Evolutionary conservation across 2,888 invertebrate species (phyloP), one percentile per base, ranked within the genome.

Genomic region (Brachylomia viminalis): DNA sequence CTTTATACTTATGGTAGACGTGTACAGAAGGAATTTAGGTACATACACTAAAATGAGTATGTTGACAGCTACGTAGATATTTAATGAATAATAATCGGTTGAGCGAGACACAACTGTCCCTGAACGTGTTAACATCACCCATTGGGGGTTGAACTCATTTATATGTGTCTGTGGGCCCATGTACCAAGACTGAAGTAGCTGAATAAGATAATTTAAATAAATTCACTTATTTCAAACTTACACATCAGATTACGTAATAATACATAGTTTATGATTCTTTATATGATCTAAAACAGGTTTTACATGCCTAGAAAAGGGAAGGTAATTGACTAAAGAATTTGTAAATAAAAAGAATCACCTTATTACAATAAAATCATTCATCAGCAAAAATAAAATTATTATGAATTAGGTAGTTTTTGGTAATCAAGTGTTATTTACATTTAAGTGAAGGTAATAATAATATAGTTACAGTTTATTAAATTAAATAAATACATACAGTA

Each of bases 401-500:
- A 71, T 47, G 8, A 33, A 69, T 58, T 59, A 66, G 15, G 38
- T 56, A 20, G 23, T 64, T 74, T 64, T 79, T 64, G 64, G 59
- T 71, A 70, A 69, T 84, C 62, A 78, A 62, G 66, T 77, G 69
- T 71, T 88, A 87, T 88, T 85, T 87, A 88, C 87, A 88, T 77
- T 75, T 61, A 86, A 54, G 66, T 66, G 68, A 79, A 70, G 42
- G 42, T 79, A 75, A 58, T 75, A 49, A 72, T 77, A 85, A 72
- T 77, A 78, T 80, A 81, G 64, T 78, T 75, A 74, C 68, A 83
- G 38, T 76, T 72, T 67, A 79, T 33, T 42, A 61, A 79, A 79
- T 67, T 62, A 86, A 77, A 80, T 80, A 82, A 82, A 77, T 78
- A 86, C 65, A 79, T 72, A 64, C 47, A 47, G 56, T 80, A 86